These are phyloP conservation scores for Amphipyra tragopoginis DNA, from an alignment of 2,888 invertebrate genomes.

Conservation along the genomic window DNA sequence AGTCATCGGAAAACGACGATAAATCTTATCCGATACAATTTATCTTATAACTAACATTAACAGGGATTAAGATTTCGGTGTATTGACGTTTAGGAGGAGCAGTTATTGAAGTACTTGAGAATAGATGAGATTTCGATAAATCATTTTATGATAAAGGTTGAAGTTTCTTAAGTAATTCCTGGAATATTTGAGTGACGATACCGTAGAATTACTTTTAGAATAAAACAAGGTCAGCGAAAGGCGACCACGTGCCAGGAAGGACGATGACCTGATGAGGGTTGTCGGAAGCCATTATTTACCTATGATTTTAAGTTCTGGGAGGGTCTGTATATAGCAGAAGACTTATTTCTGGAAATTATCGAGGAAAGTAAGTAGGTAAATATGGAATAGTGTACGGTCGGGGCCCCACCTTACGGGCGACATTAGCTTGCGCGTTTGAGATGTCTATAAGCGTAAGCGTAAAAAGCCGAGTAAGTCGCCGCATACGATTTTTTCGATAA, in stretches of 20 bases:
- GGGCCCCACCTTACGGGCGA: too few species aligned
- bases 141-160: neutral
- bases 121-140: constrained; percentile 6
- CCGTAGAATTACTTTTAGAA: neutral
- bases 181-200: neutral
- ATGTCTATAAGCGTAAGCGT: too few species aligned
- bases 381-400: too few species aligned
- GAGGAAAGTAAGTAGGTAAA: too few species aligned
- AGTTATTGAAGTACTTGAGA: constrained; percentile 9
- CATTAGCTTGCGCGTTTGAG: too few species aligned
- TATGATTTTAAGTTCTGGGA: constrained; percentile 9
- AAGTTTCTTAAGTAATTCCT: neutral
- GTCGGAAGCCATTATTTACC: constrained; percentile 13
- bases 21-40: constrained; percentile 70
- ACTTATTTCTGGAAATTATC: neutral
- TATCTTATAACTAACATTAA: constrained; percentile 51
- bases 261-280: constrained; percentile 8
- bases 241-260: constrained; percentile 18
- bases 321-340: neutral
- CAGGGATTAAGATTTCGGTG: constrained; percentile 38
- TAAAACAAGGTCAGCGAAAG: constrained; percentile 9
- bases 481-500: too few species aligned
- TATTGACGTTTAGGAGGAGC: constrained; percentile 21
- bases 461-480: too few species aligned
- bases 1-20: constrained; percentile 77